Percentiles rank a stretch among this genome's conserved stretches.
phyloP scores from a whole-genome alignment of 2,888 invertebrate genomes.

The Abrostola tripartita region DNA sequence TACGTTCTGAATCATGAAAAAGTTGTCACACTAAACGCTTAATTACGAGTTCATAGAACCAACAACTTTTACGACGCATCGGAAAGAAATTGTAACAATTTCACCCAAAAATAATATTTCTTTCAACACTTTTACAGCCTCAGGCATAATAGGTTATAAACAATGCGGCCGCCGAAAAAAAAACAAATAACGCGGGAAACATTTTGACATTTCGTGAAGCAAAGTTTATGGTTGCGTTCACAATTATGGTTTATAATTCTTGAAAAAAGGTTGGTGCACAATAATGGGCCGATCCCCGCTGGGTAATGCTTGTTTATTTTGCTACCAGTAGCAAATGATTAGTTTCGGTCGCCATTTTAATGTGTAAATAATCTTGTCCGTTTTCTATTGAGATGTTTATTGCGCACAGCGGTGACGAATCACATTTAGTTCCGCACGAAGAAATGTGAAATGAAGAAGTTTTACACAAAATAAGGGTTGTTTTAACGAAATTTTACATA shows the following conservation, averaged over 20 bases:
- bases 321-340: conserved; percentile 86
- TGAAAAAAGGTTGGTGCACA: conserved; percentile 74
- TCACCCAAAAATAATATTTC: conserved; percentile 64
- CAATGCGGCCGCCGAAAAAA: conserved; percentile 60
- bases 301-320: conserved; percentile 72
- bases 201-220: conserved; percentile 77
- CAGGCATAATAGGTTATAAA: conserved; percentile 67
- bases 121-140: conserved; percentile 62
- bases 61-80: conserved; percentile 58
- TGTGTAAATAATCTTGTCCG: conserved; percentile 82
- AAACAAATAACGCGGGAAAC: conserved; percentile 74
- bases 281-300: conserved; percentile 74
- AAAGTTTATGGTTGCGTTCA: conserved; percentile 78
- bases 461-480: conserved; percentile 53
- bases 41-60: conserved; percentile 56
- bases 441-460: conserved; percentile 36
- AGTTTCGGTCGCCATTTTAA: conserved; percentile 81
- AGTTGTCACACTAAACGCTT: conserved; percentile 46
- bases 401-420: conserved; percentile 65
- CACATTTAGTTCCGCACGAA: conserved; percentile 63
- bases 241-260: conserved; percentile 73
- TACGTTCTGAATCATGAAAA: conserved; percentile 30
- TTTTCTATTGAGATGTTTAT: conserved; percentile 60
- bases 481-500: conserved; percentile 27
- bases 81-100: conserved; percentile 82